Evolutionary conservation across 2,888 invertebrate genomes (phyloP), one percentile per base, ranked within the genome.

Genomic region (Liposcelis brunnea): DNA sequence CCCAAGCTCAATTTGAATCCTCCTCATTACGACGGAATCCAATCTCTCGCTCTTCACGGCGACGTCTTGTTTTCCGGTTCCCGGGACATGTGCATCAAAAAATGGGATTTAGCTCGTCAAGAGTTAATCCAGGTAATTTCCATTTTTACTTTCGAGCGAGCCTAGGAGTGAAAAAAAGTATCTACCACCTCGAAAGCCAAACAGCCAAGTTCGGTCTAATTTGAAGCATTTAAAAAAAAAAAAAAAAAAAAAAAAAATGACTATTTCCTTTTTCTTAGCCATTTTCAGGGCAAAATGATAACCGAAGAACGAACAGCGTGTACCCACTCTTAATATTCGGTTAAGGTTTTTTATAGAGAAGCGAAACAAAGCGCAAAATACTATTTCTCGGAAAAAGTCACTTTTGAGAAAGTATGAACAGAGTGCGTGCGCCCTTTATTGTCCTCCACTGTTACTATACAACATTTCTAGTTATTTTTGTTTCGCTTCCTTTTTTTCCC

Each of bases 1-100:
- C 74, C 72, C 52, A 65, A 77, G 31, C 70, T 75, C 45, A 74
- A 78, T 54, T 65, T 84, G 47, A 77, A 80, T 54, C 89, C 89
- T 11, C 89, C 89, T 5, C 89, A 89, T 65, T 89, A 89, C 61
- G 89, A 89, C 62, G 89, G 87, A 19, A 83, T 90, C 45, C 83
- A 87, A 59, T 80, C 82, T 36, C 67, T 89, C 42, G 75, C 80
- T 31, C 66, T 81, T 44, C 63, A 66, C 49, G 77, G 73, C 31
- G 68, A 73, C 51, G 70, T 70, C 12, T 67, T 89, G 15, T 89
- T 84, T 69, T 83, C 82, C 56, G 87, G 85, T 33, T 85, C 85
- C 5, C 65, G 89, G 38, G 89, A 89, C 63, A 80, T 77, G 62
- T 81, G 83, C 59, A 79, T 89, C 60, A 87, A 87, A 65, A 77